Evolutionary conservation across 2,113 vertebrate species (phyloP), one percentile per base, ranked within the genome.

Genomic region (Erythrolamprus reginae): DNA sequence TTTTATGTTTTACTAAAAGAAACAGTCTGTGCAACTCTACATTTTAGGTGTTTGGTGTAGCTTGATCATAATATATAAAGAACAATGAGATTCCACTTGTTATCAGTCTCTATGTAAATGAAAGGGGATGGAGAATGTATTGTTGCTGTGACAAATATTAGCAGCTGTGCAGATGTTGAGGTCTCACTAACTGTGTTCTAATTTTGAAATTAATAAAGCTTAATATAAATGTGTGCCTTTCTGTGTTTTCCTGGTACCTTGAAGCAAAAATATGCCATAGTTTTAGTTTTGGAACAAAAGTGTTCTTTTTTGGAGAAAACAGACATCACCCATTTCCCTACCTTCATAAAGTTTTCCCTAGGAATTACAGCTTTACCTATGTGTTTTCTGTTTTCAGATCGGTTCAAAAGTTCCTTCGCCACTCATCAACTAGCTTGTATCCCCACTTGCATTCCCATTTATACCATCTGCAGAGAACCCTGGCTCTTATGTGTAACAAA

Each of bases 201-300:
- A 84, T 51, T 83, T 77, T 87, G 65, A 47, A 83, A 89, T 89
- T 92, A 92, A 92, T 92, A 92, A 92, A 92, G 70, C 61, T 87
- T 92, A 92, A 92, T 92, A 89, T 87, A 92, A 92, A 87, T 47
- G 52, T 48, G 26, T 42, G 24, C 42, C 51, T 47, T 17, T 3
- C 33, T 48, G 7, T 10, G 13, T 61, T 42, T 84, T 88, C 61
- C 82, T 2, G 5, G 28, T 61, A 28, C 21, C 3, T 45, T 10
- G 58, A 86, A 53, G 19, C 10, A 15, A 56, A 47, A 13, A 19
- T 12, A 19, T n/a, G 6, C 10, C 45, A 47, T 13, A 70, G 15
- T n/a, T 33, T 70, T 70, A 33, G 33, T 77, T 77, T 21, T 21
- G 33, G 70, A 77, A 77, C 42, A 15, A 77, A 77, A 77, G 15